Base-by-base conservation (phyloP, 1,140 invertebrate genomes). In the Drosophila pseudoobscura region DNA sequence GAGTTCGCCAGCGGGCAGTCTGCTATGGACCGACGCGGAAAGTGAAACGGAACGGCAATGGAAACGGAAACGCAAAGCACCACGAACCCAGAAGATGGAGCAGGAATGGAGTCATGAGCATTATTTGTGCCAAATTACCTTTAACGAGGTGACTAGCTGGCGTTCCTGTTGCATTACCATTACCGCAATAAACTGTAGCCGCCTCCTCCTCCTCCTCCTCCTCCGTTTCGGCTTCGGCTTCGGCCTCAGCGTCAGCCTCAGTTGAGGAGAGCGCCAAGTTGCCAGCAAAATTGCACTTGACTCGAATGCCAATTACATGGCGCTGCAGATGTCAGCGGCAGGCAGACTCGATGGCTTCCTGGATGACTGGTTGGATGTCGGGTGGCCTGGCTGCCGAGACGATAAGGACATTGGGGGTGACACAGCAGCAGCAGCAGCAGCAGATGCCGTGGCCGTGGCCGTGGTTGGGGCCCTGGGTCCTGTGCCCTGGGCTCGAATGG, bases 101-200 rank as follows among this genome's bases (percentile, higher is more conserved):
- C 49, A 31, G 49, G 63, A 70, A 87, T 88, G 61, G 71, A 83
- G 79, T 83, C 78, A 79, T 88, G 71, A 82, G 69, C 75, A 88
- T 88, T 88, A 88, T 88, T 88, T 88, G 83, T 78, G 78, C 83
- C 82, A 82, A 88, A 88, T 88, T 88, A 88, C 83, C 83, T 88
- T 88, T 88, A 88, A 88, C 83, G 83, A 88, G 83, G 83, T 88
- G 83, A 88, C 83, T 88, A 88, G 80, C 77, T 76, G 72, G 63
- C 75, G 61, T 65, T 78, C 69, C 64, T 82, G 78, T 87, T 78
- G 82, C 82, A 85, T 80, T 87, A 82, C 82, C 82, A 85, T 85
- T 87, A 80, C 82, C 78, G 78, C 83, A 87, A 88, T 88, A 88
- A 87, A 87, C 82, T 88, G 75, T 75, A 70, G 72, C 71, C 58